Conservation (phyloP, 2,888 invertebrate species). For the Aplocera efformata region DNA sequence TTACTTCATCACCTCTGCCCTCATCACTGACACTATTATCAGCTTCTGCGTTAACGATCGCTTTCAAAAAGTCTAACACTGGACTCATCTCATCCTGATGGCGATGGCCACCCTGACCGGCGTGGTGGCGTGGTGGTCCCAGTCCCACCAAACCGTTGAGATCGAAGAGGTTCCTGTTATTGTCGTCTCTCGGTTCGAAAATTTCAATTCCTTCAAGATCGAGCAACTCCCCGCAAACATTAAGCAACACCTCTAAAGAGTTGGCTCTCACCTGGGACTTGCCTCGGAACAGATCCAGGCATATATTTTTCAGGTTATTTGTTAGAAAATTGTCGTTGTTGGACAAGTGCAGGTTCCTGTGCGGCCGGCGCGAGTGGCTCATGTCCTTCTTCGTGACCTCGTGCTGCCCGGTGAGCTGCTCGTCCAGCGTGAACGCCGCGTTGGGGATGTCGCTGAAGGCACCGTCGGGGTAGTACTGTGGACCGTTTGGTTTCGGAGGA, state of each 20-base stretch:
- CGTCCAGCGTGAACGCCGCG: conserved; percentile 27
- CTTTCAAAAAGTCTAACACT: too few relatives aligned
- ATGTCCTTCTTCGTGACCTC: conserved; percentile 7
- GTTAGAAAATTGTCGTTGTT: too few relatives aligned
- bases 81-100: too few relatives aligned
- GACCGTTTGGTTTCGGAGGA: not conserved
- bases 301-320: not conserved
- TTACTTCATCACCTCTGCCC: too few relatives aligned
- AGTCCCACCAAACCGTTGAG: not conserved
- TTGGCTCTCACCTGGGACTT: not conserved
- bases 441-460: conserved; percentile 33
- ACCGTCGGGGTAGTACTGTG: conserved; percentile 8
- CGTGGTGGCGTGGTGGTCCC: too few relatives aligned
- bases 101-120: too few relatives aligned
- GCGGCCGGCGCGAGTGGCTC: not conserved
- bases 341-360: too few relatives aligned
- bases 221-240: conserved; percentile 7
- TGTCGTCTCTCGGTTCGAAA: not conserved
- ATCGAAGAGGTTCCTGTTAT: not conserved
- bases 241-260: not conserved
- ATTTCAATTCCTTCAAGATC: not conserved
- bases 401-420: not conserved
- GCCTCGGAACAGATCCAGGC: conserved; percentile 7
- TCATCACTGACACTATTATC: too few relatives aligned
- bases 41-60: too few relatives aligned